A percentile compares a stretch with the other conserved stretches of the same genome.
phyloP scores from a whole-genome alignment of 1,140 invertebrate species.

The Drosophila nebulosa region DNA sequence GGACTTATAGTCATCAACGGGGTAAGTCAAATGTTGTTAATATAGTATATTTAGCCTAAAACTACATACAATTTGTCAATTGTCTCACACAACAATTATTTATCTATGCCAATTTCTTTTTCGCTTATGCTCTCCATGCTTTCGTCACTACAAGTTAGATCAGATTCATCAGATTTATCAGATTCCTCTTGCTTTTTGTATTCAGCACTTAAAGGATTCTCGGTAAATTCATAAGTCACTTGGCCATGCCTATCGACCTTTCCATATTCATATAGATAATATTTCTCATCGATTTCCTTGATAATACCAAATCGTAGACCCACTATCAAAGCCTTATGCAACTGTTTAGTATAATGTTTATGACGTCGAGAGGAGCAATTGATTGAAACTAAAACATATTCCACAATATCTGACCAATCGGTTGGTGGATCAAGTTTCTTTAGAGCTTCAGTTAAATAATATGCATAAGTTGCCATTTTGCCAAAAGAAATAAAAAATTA shows the following conservation, averaged over 20 bases:
- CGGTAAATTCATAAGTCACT: slow-evolving; percentile 15
- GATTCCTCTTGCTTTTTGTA: neutral
- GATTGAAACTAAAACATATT: slow-evolving; percentile 4
- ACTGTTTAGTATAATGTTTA: slow-evolving; percentile 17
- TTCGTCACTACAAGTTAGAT: neutral
- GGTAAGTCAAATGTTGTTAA: slow-evolving; percentile 41
- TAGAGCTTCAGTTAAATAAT: slow-evolving; percentile 25
- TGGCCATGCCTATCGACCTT: slow-evolving; percentile 1
- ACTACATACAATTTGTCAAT: neutral
- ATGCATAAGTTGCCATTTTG: slow-evolving; percentile 18
- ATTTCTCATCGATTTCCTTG: slow-evolving; percentile 28
- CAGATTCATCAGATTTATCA: neutral
- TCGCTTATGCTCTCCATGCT: neutral
- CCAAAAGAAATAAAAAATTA: neutral
- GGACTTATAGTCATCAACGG: slow-evolving; percentile 80
- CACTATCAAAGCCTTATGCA: slow-evolving; percentile 23
- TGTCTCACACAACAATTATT: no score
- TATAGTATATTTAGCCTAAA: neutral
- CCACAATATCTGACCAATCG: slow-evolving; percentile 21
- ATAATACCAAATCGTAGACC: slow-evolving; percentile 43
- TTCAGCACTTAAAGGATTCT: neutral
- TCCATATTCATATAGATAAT: slow-evolving; percentile 50
- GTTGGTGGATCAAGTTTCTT: slow-evolving; percentile 23
- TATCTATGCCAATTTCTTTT: no score
- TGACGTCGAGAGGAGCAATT: neutral